A percentile compares a stretch with the other conserved stretches of the same genome.
Conservation (phyloP, 2,888 invertebrate species). For the Brachycybe producta region DNA sequence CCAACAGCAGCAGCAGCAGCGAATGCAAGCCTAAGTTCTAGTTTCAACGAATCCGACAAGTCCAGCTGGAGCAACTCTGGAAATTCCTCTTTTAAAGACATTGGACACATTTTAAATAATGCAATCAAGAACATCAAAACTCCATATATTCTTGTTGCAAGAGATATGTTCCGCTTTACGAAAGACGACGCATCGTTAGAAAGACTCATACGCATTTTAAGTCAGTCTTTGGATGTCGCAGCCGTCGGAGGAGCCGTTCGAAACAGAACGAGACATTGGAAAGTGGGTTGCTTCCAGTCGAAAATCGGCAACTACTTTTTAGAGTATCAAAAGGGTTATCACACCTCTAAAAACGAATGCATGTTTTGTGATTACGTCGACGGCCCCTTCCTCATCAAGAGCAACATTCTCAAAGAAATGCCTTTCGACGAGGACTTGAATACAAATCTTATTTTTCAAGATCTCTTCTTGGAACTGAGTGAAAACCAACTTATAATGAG, state of each 20-base stretch:
- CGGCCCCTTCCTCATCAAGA: constrained; percentile 25
- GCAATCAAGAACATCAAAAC: neutral
- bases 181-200: constrained; percentile 23
- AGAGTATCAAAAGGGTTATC: constrained; percentile 26
- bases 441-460: constrained; percentile 25
- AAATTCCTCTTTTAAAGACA: too few relatives aligned
- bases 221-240: constrained; percentile 21
- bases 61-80: too few relatives aligned
- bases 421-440: constrained; percentile 15
- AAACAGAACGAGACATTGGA: constrained; percentile 26
- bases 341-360: constrained; percentile 28
- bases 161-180: neutral
- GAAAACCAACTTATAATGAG: constrained; percentile 22
- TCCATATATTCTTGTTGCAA: neutral
- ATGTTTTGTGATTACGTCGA: constrained; percentile 28
- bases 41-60: too few relatives aligned
- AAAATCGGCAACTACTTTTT: constrained; percentile 27
- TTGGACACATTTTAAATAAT: too few relatives aligned
- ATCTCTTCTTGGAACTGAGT: constrained; percentile 26
- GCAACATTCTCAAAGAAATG: constrained; percentile 22
- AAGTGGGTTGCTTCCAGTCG: constrained; percentile 26
- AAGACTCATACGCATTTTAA: constrained; percentile 27
- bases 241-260: constrained; percentile 27
- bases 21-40: too few relatives aligned
- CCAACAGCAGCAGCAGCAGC: too few relatives aligned